Conservation (phyloP, 1,140 invertebrate species). For the Saccostrea glomerata region DNA sequence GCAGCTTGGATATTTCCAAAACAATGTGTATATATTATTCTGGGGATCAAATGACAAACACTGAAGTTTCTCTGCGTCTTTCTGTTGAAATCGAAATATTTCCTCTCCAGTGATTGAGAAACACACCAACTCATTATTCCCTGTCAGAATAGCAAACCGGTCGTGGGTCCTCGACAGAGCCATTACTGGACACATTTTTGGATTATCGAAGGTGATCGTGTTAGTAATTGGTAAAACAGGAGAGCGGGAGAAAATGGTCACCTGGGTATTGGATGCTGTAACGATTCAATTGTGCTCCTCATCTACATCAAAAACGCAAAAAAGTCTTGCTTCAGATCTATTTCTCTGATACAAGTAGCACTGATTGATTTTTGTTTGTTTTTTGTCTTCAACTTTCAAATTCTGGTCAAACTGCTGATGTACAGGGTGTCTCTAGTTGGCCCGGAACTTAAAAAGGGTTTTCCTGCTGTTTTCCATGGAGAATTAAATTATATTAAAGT, state of each 20-base stretch:
- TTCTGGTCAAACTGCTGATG: not conserved
- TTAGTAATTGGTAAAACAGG: not conserved
- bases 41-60: not conserved
- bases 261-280: not conserved
- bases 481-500: not conserved
- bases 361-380: not conserved
- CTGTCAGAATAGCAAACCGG: not conserved
- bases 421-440: not conserved
- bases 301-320: not conserved
- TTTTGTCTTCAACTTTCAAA: not conserved
- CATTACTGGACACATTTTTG: not conserved
- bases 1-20: not conserved
- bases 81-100: not conserved
- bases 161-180: not conserved
- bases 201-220: not conserved
- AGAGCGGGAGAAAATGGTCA: not conserved
- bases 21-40: not conserved
- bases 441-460: not conserved
- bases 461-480: not conserved
- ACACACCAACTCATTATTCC: not conserved
- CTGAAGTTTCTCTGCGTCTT: not conserved
- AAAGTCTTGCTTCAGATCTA: not conserved
- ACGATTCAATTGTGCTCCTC: not conserved
- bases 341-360: not conserved
- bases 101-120: not conserved